phyloP scores from a whole-genome alignment of 2,797 vertebrate species.

The Catostomus latipinnis region DNA sequence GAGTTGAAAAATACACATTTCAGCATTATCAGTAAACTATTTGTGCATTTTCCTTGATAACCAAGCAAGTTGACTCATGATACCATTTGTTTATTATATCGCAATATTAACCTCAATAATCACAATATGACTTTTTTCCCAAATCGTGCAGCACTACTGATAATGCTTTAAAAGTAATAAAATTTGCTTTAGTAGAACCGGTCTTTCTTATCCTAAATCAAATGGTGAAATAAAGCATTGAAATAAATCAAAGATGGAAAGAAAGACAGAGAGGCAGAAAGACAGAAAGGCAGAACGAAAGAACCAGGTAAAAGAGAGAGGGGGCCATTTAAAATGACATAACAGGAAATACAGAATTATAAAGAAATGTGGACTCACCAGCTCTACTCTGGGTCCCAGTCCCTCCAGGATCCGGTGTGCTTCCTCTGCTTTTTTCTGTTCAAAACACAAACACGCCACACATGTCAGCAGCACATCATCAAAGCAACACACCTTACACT shows the following conservation, averaged over 20 bases:
- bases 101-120: too few species aligned
- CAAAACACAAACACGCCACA: constrained; percentile 62
- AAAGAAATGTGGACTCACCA: constrained; percentile 84
- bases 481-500: constrained; percentile 71
- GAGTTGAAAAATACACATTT: too few species aligned
- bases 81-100: too few species aligned
- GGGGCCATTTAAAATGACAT: too few species aligned
- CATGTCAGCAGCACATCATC: constrained; percentile 73
- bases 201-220: not conserved
- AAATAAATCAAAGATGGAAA: not conserved
- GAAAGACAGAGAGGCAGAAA: constrained; percentile 8
- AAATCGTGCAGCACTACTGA: not conserved
- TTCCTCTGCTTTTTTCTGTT: constrained; percentile 97
- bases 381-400: constrained; percentile 93
- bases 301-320: too few species aligned
- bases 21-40: too few species aligned
- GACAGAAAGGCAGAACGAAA: not conserved
- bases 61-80: too few species aligned
- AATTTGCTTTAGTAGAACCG: too few species aligned
- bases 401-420: constrained; percentile 96
- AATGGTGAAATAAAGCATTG: not conserved
- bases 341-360: constrained; percentile 12
- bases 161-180: too few species aligned
- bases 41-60: too few species aligned
- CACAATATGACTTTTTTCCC: too few species aligned